A percentile compares a stretch with the other conserved stretches of the same genome.
phyloP scores from a whole-genome alignment of 2,888 invertebrate genomes.

The Molanna angustata region DNA sequence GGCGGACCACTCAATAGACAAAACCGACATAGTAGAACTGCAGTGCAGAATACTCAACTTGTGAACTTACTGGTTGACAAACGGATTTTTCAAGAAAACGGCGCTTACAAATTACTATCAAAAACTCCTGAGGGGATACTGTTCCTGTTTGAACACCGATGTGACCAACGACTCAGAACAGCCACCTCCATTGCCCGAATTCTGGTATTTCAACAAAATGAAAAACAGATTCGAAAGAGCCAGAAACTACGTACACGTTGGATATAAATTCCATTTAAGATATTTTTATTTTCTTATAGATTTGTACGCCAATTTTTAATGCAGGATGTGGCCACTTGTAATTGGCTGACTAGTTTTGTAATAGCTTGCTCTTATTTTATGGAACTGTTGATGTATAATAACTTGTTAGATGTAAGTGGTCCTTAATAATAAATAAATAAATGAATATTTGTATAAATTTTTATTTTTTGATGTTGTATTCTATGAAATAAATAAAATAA shows the following conservation, averaged over 20 bases:
- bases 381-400: no score
- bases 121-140: slow-evolving; percentile 1
- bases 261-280: no score
- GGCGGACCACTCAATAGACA: slow-evolving; percentile 1
- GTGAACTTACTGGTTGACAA: slow-evolving; percentile 8
- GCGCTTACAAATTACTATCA: slow-evolving; percentile 12
- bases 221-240: slow-evolving; percentile 16
- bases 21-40: neutral
- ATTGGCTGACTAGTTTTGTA: no score
- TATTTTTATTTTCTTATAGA: no score
- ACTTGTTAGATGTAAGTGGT: no score
- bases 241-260: neutral
- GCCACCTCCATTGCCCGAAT: slow-evolving; percentile 25
- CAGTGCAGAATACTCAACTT: slow-evolving; percentile 1
- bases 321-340: no score
- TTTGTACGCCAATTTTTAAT: no score
- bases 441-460: no score
- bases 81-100: slow-evolving; percentile 20
- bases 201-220: slow-evolving; percentile 31
- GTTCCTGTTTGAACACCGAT: slow-evolving; percentile 7
- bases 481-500: no score
- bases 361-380: no score
- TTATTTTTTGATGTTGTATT: no score
- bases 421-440: no score
- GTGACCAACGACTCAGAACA: slow-evolving; percentile 14